A percentile compares a stretch with the other conserved stretches of the same genome.
phyloP scores from a whole-genome alignment of 2,113 vertebrate genomes.

The Psammodynastes pulverulentus region DNA sequence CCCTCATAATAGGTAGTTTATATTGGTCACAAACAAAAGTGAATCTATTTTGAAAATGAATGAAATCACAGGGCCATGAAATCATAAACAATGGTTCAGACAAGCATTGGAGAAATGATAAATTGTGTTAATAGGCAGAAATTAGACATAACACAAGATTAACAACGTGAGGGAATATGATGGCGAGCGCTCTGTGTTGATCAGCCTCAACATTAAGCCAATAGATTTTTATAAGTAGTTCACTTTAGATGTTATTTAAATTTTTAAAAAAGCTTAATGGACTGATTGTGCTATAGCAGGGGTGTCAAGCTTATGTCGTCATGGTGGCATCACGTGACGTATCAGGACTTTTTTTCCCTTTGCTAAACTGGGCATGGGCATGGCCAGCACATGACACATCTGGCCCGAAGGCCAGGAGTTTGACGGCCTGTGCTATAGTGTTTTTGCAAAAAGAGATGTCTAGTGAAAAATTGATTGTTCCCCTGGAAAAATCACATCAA shows the following conservation, averaged over 20 bases:
- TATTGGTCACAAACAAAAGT: conserved; percentile 58
- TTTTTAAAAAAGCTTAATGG: background rate
- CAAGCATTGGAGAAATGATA: conserved; percentile 40
- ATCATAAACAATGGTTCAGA: conserved; percentile 36
- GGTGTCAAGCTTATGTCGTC: too few relatives aligned
- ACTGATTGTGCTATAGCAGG: background rate
- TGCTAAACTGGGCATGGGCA: too few relatives aligned
- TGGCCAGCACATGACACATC: too few relatives aligned
- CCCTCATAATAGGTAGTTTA: conserved; percentile 55
- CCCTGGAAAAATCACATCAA: background rate
- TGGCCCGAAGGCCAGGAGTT: too few relatives aligned
- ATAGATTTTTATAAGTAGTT: background rate
- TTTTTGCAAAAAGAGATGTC: background rate
- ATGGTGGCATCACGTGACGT: too few relatives aligned
- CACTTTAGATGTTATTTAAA: background rate
- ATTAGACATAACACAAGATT: background rate
- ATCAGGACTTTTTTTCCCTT: too few relatives aligned
- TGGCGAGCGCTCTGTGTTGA: background rate
- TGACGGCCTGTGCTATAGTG: background rate
- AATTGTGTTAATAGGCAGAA: background rate
- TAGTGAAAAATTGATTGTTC: background rate
- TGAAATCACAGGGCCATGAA: conserved; percentile 55
- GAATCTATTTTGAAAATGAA: conserved; percentile 47
- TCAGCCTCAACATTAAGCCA: background rate
- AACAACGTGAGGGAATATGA: background rate